These are phyloP conservation scores for Tetragnatha montana DNA, from an alignment of 2,888 invertebrate genomes.

Conservation along the genomic window DNA sequence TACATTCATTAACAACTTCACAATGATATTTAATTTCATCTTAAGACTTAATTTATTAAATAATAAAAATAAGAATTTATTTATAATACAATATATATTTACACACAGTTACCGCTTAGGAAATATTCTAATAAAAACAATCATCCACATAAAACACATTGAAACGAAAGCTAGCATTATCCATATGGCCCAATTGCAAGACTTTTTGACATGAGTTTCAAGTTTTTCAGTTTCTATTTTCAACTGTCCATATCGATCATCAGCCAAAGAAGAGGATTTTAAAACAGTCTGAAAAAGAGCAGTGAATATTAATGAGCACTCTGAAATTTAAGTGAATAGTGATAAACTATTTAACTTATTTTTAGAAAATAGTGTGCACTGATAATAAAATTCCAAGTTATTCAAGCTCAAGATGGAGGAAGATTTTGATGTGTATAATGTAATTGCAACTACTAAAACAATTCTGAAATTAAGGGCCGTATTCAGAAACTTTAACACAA, in stretches of 20 bases:
- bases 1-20: no score
- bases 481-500: no score
- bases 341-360: background rate
- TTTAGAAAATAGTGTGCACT: background rate
- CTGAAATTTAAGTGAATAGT: background rate
- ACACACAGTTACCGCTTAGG: slow-evolving; percentile 50
- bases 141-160: slow-evolving; percentile 89
- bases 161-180: slow-evolving; percentile 90
- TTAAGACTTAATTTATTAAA: no score
- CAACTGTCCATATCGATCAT: slow-evolving; percentile 85
- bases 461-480: no score
- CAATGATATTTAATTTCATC: no score
- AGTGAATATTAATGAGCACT: background rate
- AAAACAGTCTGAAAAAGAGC: slow-evolving; percentile 27
- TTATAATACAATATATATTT: slow-evolving; percentile 1
- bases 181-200: slow-evolving; percentile 97
- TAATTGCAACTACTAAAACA: background rate
- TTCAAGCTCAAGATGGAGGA: background rate
- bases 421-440: background rate
- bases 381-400: no score
- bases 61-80: slow-evolving; percentile 15
- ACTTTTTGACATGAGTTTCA: slow-evolving; percentile 88
- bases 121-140: slow-evolving; percentile 68
- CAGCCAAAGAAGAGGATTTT: slow-evolving; percentile 87
- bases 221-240: slow-evolving; percentile 88